Evolutionary conservation across 2,113 vertebrate genomes (phyloP).

Genomic region (Hucho hucho): DNA sequence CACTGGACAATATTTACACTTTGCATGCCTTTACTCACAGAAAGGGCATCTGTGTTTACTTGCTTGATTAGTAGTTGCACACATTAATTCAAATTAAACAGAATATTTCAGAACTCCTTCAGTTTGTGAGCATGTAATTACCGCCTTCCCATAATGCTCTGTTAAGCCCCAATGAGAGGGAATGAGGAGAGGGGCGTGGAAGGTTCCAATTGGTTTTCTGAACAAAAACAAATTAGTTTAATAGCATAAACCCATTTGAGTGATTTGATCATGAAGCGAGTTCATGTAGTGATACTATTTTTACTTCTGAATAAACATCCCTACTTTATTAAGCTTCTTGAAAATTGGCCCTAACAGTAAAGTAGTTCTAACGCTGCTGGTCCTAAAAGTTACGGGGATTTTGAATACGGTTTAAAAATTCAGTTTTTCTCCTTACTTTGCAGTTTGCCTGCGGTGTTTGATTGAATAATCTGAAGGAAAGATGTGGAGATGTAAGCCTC

Average conservation of each 20-base stretch:
- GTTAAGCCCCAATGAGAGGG: constrained; percentile 41
- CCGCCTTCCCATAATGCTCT: constrained; percentile 52
- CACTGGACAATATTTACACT: constrained; percentile 25
- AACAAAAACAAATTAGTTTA: constrained; percentile 59
- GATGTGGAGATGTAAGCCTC: no score
- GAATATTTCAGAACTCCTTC: constrained; percentile 63
- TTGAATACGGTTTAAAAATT: constrained; percentile 37
- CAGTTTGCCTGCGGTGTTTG: no score
- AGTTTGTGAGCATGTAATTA: constrained; percentile 55
- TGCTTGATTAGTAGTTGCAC: constrained; percentile 19
- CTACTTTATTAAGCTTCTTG: constrained; percentile 34
- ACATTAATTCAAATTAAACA: constrained; percentile 46
- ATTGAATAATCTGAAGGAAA: no score
- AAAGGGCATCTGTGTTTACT: background rate
- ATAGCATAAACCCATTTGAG: constrained; percentile 51
- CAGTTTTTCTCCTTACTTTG: constrained; percentile 28
- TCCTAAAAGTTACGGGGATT: constrained; percentile 37
- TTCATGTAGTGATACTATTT: constrained; percentile 38
- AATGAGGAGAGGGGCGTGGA: constrained; percentile 32
- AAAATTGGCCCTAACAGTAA: constrained; percentile 36
- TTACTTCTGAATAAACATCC: constrained; percentile 33
- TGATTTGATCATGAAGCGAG: constrained; percentile 57
- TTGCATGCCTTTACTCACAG: no score
- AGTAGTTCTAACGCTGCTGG: constrained; percentile 22
- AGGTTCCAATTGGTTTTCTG: constrained; percentile 31